A percentile compares a stretch with the other conserved stretches of the same genome.
Evolutionary conservation across 2,888 invertebrate species (phyloP).

Genomic region (Brenthis daphne): DNA sequence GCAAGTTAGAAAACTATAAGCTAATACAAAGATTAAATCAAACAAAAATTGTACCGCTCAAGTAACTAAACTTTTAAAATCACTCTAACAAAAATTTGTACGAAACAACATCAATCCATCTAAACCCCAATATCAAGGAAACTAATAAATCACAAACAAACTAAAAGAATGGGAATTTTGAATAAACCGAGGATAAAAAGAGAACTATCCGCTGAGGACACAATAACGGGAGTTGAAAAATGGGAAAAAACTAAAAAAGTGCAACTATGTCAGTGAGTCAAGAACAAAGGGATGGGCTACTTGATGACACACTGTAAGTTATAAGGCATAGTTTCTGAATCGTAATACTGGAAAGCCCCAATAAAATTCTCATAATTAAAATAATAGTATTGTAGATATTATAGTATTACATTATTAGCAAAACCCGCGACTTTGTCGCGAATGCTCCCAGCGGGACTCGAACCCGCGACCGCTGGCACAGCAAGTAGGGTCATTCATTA

Average conservation of each 20-base stretch:
- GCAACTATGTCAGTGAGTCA: constrained; percentile 27
- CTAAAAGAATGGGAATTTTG: constrained; percentile 1
- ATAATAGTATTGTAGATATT: no score
- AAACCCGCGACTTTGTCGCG: no score
- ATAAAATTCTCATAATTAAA: neutral
- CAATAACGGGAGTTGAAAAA: constrained; percentile 3
- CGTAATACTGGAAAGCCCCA: neutral
- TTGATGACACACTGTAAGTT: constrained; percentile 6
- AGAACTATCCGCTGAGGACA: neutral
- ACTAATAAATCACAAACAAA: constrained; percentile 6
- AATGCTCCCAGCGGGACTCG: no score
- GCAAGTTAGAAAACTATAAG: no score
- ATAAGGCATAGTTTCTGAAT: neutral
- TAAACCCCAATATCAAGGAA: neutral
- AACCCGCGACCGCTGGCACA: no score
- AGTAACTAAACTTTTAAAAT: neutral
- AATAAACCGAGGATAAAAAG: neutral
- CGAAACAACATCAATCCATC: neutral
- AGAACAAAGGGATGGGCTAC: constrained; percentile 17
- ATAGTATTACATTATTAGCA: no score
- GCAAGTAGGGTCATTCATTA: no score
- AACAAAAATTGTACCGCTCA: neutral
- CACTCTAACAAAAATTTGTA: no score
- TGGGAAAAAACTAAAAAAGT: constrained; percentile 13
- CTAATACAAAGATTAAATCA: neutral